Percentiles rank a stretch among this genome's conserved stretches.
Conservation (phyloP, 2,797 vertebrate species). For the Macropus fuliginosus region DNA sequence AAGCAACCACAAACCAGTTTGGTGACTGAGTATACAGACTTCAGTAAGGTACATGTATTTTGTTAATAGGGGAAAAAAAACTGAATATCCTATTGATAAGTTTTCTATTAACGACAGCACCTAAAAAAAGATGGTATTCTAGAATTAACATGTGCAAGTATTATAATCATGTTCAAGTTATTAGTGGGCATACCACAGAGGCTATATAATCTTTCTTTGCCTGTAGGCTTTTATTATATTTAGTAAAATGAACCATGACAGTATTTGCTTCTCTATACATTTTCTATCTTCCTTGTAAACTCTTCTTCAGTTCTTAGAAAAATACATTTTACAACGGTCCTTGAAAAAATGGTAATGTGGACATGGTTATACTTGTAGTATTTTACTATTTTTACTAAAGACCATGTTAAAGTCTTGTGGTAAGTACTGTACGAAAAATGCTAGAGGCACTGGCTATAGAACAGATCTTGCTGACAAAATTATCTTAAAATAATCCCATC, state of each 20-base stretch:
- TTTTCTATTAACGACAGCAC: neutral
- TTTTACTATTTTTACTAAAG: neutral
- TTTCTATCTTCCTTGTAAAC: neutral
- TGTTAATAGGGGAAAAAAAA: neutral
- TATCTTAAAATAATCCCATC: slow-evolving; percentile 7
- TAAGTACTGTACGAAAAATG: neutral
- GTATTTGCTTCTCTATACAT: neutral
- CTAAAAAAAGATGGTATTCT: neutral
- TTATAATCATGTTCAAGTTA: neutral
- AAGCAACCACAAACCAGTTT: slow-evolving; percentile 53
- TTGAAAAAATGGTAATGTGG: neutral
- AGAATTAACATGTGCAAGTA: neutral
- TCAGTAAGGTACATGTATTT: slow-evolving; percentile 12
- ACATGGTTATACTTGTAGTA: neutral
- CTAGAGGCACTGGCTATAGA: neutral
- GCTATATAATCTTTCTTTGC: neutral
- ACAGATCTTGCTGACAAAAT: neutral
- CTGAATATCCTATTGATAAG: neutral
- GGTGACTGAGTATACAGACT: slow-evolving; percentile 42
- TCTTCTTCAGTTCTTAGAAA: neutral
- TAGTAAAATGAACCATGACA: neutral
- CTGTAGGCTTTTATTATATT: neutral
- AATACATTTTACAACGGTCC: neutral
- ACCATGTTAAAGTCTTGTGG: neutral
- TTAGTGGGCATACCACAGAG: neutral